These are phyloP conservation scores for Drosophila tani DNA, from an alignment of 1,140 invertebrate genomes.

Conservation along the genomic window DNA sequence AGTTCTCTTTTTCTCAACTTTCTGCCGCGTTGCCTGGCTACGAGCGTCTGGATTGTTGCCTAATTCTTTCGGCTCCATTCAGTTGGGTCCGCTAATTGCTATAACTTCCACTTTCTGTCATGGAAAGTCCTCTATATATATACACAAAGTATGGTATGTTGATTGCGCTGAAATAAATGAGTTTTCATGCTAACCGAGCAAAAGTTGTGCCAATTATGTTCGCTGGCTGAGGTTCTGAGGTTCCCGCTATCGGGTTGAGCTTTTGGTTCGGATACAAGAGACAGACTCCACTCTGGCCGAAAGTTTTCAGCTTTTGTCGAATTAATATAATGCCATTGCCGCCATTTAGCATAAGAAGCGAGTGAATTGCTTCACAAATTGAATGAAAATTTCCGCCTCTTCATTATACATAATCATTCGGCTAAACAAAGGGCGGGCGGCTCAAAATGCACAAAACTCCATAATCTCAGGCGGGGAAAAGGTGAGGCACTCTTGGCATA, in stretches of 20 bases:
- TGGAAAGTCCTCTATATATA: conserved; percentile 5
- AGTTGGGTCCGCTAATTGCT: conserved; percentile 61
- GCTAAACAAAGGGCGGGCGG: conserved; percentile 12
- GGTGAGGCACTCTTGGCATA: conserved; percentile 4
- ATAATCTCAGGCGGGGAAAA: not conserved
- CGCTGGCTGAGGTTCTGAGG: conserved; percentile 12
- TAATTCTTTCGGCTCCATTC: conserved; percentile 37
- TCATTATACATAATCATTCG: conserved; percentile 47
- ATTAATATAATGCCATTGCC: conserved; percentile 55
- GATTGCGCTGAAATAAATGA: conserved; percentile 59
- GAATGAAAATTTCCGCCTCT: conserved; percentile 40
- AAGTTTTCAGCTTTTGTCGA: conserved; percentile 45
- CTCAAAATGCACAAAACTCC: conserved; percentile 11
- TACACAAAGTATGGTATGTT: conserved; percentile 20
- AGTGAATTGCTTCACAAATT: conserved; percentile 57
- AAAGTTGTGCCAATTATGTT: conserved; percentile 57
- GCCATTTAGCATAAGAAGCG: conserved; percentile 57
- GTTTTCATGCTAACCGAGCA: conserved; percentile 55
- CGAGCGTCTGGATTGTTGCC: conserved; percentile 29
- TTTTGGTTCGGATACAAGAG: conserved; percentile 7
- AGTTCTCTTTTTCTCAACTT: conserved; percentile 10
- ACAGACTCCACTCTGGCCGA: conserved; percentile 10
- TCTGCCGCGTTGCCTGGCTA: conserved; percentile 29
- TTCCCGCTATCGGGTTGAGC: conserved; percentile 6
- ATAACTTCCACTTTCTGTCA: conserved; percentile 47